Evolutionary conservation across 2,113 vertebrate species (phyloP).

Genomic region (Heptranchias perlo): DNA sequence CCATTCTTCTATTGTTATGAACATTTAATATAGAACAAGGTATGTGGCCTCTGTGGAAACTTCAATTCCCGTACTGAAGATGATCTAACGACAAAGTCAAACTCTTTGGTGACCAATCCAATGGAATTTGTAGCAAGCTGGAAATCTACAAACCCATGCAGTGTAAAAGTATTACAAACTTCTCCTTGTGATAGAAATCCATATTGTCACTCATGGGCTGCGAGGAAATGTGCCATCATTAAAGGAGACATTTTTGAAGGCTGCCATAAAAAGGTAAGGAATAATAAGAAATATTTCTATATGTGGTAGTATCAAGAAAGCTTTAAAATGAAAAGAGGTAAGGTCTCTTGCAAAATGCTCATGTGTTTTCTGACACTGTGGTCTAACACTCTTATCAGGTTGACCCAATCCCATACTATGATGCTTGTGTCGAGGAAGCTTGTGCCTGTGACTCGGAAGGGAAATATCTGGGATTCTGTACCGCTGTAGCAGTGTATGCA

Average conservation of each 20-base stretch:
- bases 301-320: not conserved
- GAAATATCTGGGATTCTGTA: conserved; percentile 74
- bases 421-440: conserved; percentile 68
- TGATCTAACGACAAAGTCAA: conserved; percentile 62
- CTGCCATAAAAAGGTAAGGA: conserved; percentile 65
- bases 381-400: conserved; percentile 53
- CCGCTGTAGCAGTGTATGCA: conserved; percentile 68
- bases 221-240: conserved; percentile 68
- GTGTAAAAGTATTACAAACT: conserved; percentile 54
- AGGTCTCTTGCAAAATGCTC: not conserved
- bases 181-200: conserved; percentile 70
- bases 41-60: conserved; percentile 77
- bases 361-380: not conserved
- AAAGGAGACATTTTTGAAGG: conserved; percentile 59
- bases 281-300: not conserved
- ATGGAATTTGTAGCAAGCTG: conserved; percentile 72
- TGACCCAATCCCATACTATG: conserved; percentile 63
- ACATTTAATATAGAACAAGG: conserved; percentile 52
- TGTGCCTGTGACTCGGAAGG: conserved; percentile 74
- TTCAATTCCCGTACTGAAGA: conserved; percentile 70
- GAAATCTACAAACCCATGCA: conserved; percentile 61
- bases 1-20: not conserved
- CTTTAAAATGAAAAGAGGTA: not conserved
- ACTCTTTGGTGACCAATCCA: conserved; percentile 45
- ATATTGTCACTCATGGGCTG: conserved; percentile 71